Base-by-base conservation (phyloP, 2,797 vertebrate species). In the Alectoris magna region DNA sequence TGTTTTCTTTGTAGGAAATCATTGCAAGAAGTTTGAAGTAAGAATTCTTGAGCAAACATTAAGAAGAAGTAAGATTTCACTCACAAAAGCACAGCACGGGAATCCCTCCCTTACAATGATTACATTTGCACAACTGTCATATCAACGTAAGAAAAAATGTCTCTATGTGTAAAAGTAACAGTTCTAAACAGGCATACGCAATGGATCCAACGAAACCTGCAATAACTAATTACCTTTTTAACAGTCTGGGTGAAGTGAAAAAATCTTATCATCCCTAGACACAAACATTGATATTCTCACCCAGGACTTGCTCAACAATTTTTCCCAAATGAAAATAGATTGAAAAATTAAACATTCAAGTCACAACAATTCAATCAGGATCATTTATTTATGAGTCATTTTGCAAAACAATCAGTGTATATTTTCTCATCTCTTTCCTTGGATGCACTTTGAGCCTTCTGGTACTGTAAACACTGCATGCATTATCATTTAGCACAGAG, bases 371-470 rank as follows among this genome's bases (percentile, higher is more conserved):
- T 97, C 93, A 95, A 95, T 90, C 73, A 91, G 82, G 92, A 96
- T 97, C 31, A 96, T 97, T 97, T 97, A 97, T 97, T 97, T 97
- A 96, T 90, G 88, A 96, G 72, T 93, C 71, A 94, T 96, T 97
- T 97, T 97, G 84, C 70, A 72, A 96, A 96, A 94, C 62, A 81
- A 75, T 81, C 48, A 78, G 46, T 95, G 68, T 95, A 92, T 95
- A 90, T 95, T 97, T 97, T 91, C 60, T 51, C 76, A 68, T 94
- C 71, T 90, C 90, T 96, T 97, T 94, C 34, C 69, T 94, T 96
- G 86, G 92, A 79, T 85, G 76, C 64, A 75, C 94, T 91, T 94
- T 95, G 88, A 91, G 94, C 17, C 58, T 94, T 94, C 93, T 90
- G 34, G 22, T 95, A 75, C 75, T 96, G 92, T 93, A 96, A 94